These are phyloP conservation scores for Gymnocephalus cernua DNA, from an alignment of 2,113 vertebrate species.

Conservation along the genomic window DNA sequence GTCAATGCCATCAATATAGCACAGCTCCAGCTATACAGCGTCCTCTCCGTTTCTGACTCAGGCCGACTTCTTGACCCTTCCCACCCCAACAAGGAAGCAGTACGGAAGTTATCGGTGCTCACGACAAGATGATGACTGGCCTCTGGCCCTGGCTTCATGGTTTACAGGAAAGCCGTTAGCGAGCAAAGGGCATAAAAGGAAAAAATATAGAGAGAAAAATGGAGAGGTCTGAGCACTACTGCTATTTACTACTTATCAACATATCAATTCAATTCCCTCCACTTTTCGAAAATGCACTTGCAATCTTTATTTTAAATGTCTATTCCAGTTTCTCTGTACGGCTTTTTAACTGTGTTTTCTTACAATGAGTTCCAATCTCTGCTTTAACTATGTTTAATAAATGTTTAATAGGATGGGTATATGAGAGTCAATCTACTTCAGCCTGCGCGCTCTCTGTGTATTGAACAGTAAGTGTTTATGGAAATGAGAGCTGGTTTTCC, in stretches of 20 bases:
- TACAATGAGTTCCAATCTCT: constrained; percentile 33
- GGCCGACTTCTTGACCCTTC: constrained; percentile 60
- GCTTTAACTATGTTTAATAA: constrained; percentile 72
- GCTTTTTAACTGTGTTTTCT: constrained; percentile 50
- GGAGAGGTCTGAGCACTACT: constrained; percentile 37
- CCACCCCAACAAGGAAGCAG: constrained; percentile 59
- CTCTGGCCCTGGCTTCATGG: constrained; percentile 58
- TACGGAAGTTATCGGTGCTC: constrained; percentile 62
- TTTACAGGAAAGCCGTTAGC: constrained; percentile 66
- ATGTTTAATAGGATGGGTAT: constrained; percentile 74
- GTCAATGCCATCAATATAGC: constrained; percentile 77
- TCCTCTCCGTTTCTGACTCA: constrained; percentile 58
- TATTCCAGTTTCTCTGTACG: constrained; percentile 16
- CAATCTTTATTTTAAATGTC: constrained; percentile 10
- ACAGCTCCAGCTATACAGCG: constrained; percentile 38
- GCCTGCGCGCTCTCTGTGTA: constrained; percentile 47
- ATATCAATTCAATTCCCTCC: constrained; percentile 54
- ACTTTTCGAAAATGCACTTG: constrained; percentile 43
- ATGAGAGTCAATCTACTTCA: constrained; percentile 68
- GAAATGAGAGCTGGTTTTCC: constrained; percentile 62
- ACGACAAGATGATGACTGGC: constrained; percentile 75
- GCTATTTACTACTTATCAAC: constrained; percentile 59
- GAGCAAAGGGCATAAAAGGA: constrained; percentile 48
- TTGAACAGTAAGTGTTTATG: constrained; percentile 74
- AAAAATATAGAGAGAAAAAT: constrained; percentile 40